Base-by-base conservation (phyloP, 2,888 invertebrate genomes). In the Linnaemya tessellans region DNA sequence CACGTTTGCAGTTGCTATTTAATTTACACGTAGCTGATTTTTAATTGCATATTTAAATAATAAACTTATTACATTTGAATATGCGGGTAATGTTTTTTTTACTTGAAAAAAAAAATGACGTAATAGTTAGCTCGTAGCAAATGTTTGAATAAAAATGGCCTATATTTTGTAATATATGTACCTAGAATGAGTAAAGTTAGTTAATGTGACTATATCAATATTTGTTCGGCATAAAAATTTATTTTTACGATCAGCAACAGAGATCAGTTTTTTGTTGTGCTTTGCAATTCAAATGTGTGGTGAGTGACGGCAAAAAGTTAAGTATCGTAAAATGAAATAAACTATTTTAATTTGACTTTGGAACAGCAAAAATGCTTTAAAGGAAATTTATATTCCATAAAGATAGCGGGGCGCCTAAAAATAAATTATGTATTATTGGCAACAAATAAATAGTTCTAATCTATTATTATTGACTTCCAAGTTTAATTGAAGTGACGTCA, bases 401-500 rank as follows among this genome's bases (percentile, higher is more conserved):
- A 67, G 58, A 80, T 58, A 73, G 60, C 73, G 13, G 15, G 73
- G 67, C 49, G 51, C 67, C 51, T 49, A n/a, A 73, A 71, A 56
- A 30, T 35, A 46, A 73, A 56, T 30, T 41, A n/a, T n/a, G 20
- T 54, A 41, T 51, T 60, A 54, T 41, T 56, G 41, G 49, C 49
- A n/a, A n/a, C 46, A 22, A 56, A 49, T 10, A 62, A 62, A 65
- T 18, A 56, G 43, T 73, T 51, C 20, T 70, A 70, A 70, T 62
- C 60, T 60, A 49, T 67, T 60, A 49, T 67, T 30, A 30, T 30
- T 65, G 38, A 56, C 20, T 80, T 73, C 11, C 35, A 65, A 79
- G 15, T 43, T 77, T 51, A 30, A 51, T 79, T 18, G 11, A 41
- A 54, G 71, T 79, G 62, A 80, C 65, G 80, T 80, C 73, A 80